Evolutionary conservation across 2,888 invertebrate species (phyloP), one percentile per base, ranked within the genome.

Genomic region (Nomada ferruginata): DNA sequence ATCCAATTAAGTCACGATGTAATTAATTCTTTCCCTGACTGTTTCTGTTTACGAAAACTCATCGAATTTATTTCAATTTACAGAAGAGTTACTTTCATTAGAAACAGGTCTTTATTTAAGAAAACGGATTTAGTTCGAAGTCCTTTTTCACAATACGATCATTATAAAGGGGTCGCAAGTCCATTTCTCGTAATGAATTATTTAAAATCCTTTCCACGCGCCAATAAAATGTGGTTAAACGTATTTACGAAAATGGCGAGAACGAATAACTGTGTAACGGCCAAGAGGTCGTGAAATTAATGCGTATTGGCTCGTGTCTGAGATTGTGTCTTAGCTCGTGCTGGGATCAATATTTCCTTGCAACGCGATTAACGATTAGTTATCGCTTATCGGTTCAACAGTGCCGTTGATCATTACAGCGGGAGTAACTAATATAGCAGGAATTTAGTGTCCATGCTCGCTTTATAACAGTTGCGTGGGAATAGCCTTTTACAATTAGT

Each of bases 341-440:
- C 42, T 23, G 23, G 29, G 65, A 81, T 80, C 81, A 69, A 82
- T 82, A 82, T 64, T 72, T 81, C 81, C 81, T 55, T 63, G 13
- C 63, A 76, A 71, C 52, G 20, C 47, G 64, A 68, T 81, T 76
- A 72, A 69, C 71, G 76, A 76, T 64, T 82, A 76, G 81, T 76
- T 69, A 72, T 68, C 72, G 75, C 59, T 82, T 68, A 68, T 65
- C 47, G 66, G 53, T n/a, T 68, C 55, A 76, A 76, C 47, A 29
- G 44, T 68, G 75, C 26, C 71, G 50, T 68, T 75, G 29, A 68
- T 64, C 68, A 52, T 76, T 68, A 72, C 47, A 61, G 23, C 42
- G 50, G 63, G 72, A 50, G 68, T 53, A 64, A 55, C 20, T 65
- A 64, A 73, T 81, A 64, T 47, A 20, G 66, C 15, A 70, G 20